Conservation (phyloP, 2,113 vertebrate genomes). For the Arothron firmamentum region DNA sequence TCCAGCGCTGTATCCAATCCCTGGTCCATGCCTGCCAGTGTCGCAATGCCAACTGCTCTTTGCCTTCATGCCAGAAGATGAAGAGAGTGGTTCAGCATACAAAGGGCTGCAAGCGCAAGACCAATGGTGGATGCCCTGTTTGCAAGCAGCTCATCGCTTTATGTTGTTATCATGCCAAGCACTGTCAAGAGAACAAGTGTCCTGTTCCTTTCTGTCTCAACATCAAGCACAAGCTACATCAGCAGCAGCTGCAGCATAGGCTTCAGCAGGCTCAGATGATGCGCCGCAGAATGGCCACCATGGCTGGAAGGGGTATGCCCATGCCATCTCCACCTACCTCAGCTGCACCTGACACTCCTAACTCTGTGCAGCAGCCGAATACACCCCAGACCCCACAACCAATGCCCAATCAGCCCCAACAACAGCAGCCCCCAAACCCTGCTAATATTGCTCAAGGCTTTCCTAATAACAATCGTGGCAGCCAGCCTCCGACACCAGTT, state of each 20-base stretch:
- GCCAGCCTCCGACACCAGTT: constrained; percentile 83
- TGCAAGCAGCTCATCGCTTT: constrained; percentile 99
- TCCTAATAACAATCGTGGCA: constrained; percentile 80
- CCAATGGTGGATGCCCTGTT: constrained; percentile 95
- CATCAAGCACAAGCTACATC: constrained; percentile 97
- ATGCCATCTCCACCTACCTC: constrained; percentile 95
- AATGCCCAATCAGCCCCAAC: constrained; percentile 74
- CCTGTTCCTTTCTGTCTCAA: constrained; percentile 99
- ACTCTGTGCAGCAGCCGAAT: constrained; percentile 81
- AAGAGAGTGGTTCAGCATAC: constrained; percentile 98
- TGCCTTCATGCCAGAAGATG: constrained; percentile 99
- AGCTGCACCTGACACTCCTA: constrained; percentile 87
- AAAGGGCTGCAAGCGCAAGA: constrained; percentile 98
- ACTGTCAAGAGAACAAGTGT: constrained; percentile 99
- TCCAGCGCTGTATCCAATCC: constrained; percentile 99
- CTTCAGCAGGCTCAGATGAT: constrained; percentile 98
- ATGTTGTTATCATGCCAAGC: constrained; percentile 99
- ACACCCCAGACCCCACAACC: constrained; percentile 88
- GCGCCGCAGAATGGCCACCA: constrained; percentile 96
- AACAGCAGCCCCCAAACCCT: constrained; percentile 72
- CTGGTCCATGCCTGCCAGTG: constrained; percentile 97
- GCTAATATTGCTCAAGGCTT: constrained; percentile 84
- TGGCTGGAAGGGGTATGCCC: constrained; percentile 94
- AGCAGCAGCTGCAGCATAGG: constrained; percentile 97
- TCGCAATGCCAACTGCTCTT: constrained; percentile 95